phyloP scores from a whole-genome alignment of 2,888 invertebrate genomes.

The Aporophyla lueneburgensis region DNA sequence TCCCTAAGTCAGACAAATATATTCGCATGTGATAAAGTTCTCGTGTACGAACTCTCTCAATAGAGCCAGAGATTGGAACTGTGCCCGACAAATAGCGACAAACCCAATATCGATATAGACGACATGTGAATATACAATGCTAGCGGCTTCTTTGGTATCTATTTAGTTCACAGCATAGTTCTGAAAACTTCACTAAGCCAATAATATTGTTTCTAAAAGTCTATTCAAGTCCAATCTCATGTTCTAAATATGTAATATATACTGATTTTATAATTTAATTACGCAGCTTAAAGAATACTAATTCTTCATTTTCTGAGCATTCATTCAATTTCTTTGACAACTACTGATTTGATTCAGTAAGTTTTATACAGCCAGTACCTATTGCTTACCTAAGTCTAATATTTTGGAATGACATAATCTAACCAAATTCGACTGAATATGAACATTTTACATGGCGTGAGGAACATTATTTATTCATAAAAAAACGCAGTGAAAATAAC shows the following conservation, averaged over 20 bases:
- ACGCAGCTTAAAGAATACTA: background rate
- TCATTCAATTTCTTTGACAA: background rate
- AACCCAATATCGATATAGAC: slow-evolving; percentile 50
- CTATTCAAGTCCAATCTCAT: background rate
- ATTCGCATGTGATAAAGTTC: no score
- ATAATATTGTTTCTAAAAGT: background rate
- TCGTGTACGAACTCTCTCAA: slow-evolving; percentile 49
- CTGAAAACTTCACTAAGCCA: background rate
- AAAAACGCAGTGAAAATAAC: no score
- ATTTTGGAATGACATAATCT: background rate
- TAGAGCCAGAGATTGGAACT: slow-evolving; percentile 55
- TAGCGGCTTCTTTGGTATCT: slow-evolving; percentile 9
- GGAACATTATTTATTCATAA: background rate
- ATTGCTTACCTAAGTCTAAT: no score
- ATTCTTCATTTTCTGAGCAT: background rate
- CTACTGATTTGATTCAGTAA: background rate
- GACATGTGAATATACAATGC: slow-evolving; percentile 42
- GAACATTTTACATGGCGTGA: background rate
- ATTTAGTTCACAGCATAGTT: slow-evolving; percentile 25
- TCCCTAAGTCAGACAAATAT: slow-evolving; percentile 49
- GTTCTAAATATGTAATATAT: background rate
- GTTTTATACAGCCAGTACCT: background rate
- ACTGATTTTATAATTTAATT: background rate
- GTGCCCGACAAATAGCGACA: slow-evolving; percentile 58
- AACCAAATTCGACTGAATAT: background rate